Evolutionary conservation across 2,888 invertebrate genomes (phyloP), one percentile per base, ranked within the genome.

Genomic region (Dione juno): DNA sequence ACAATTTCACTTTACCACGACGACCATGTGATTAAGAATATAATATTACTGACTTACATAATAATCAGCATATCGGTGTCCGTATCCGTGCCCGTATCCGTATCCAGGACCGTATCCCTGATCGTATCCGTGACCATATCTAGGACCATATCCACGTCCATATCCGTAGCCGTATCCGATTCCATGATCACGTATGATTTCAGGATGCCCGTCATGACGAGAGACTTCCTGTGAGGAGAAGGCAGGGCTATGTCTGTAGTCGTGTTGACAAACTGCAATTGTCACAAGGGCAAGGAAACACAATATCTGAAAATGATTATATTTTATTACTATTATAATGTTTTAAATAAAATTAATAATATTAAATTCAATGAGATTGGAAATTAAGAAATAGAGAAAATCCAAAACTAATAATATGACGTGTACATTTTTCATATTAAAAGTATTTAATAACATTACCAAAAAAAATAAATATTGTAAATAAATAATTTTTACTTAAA

Each of bases 191-290:
- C 84, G 78, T 14, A 81, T 85, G 28, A 83, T 79, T 59, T 83
- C 83, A 37, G 84, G 84, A 61, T 84, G 90, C 57, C 84, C 89
- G 74, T 79, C 80, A 77, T 89, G 77, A 68, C 88, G 79, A 65
- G 85, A 76, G 84, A 89, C 85, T 75, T 81, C 83, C 74, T 88
- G 88, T 7, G 89, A 88, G 6, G 89, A 89, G 78, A 80, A 84
- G 0, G 84, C 84, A 84, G 88, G 76, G 79, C 84, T 77, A 83
- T 94, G 78, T 75, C 86, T 76, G 81, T 80, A 75, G 81, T 83
- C 76, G 48, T 76, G 57, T 54, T 70, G 9, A 13, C 70, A 71
- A 13, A 74, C 69, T 3, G 67, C 74, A 11, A 71, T 54, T 7
- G 76, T 73, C 43, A 73, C 69, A 2, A 78, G 35, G n/a, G 72